Percentiles rank a stretch among this genome's conserved stretches.
Conservation (phyloP, 2,113 vertebrate genomes). For the Ursus arctos region DNA sequence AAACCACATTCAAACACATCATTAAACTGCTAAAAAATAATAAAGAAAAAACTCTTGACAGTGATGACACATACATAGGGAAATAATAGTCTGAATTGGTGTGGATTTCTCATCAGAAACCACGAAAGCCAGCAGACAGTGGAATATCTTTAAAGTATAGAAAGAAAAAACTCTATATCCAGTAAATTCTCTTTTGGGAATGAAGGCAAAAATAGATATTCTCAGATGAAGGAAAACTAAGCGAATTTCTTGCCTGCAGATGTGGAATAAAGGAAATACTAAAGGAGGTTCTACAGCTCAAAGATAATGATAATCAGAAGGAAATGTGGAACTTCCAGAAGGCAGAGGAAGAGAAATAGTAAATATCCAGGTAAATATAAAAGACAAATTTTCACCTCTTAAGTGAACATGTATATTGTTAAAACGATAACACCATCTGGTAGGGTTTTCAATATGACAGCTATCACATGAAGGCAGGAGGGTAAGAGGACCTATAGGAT, state of each 20-base stretch:
- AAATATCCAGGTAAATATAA: not conserved
- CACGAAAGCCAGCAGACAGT: not conserved
- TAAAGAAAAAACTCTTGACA: not conserved
- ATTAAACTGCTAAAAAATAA: not conserved
- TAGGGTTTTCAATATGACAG: not conserved
- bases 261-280: not conserved
- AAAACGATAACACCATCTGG: not conserved
- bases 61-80: not conserved
- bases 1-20: not conserved
- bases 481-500: not conserved
- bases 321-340: not conserved
- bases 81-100: not conserved
- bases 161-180: not conserved
- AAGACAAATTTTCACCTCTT: not conserved
- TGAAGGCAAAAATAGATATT: constrained; percentile 22
- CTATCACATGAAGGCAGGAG: not conserved
- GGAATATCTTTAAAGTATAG: not conserved
- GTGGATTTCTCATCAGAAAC: not conserved
- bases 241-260: not conserved
- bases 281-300: not conserved
- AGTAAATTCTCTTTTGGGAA: not conserved
- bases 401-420: not conserved
- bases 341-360: not conserved
- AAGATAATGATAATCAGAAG: not conserved
- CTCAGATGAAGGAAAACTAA: not conserved